These are phyloP conservation scores for Columba livia DNA, from an alignment of 2,113 vertebrate species.

Conservation along the genomic window DNA sequence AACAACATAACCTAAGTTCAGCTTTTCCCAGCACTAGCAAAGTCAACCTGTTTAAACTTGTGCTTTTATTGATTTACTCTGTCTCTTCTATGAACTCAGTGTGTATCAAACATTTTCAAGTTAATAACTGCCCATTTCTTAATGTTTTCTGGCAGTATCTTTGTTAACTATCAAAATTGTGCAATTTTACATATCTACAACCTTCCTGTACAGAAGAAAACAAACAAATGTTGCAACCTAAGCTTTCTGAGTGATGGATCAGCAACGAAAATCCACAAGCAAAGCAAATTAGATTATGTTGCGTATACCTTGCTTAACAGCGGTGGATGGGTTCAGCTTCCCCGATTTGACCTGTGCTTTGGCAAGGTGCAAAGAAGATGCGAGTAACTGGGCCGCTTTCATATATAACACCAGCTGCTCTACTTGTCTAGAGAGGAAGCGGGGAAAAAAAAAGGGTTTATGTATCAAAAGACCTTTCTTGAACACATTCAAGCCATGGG, in stretches of 20 bases:
- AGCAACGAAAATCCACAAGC: not conserved
- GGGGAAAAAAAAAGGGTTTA: not conserved
- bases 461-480: not conserved
- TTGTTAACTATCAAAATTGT: not conserved
- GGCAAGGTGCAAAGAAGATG: constrained; percentile 93
- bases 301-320: constrained; percentile 91
- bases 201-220: not conserved
- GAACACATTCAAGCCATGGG: not conserved
- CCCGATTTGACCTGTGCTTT: constrained; percentile 95
- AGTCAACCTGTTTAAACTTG: not conserved
- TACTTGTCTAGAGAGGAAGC: constrained; percentile 81
- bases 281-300: not conserved
- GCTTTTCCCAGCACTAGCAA: not conserved
- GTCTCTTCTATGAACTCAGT: not conserved
- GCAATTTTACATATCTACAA: not conserved
- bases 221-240: not conserved
- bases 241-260: not conserved
- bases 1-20: not conserved
- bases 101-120: not conserved
- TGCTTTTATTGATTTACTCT: not conserved
- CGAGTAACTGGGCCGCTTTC: constrained; percentile 94
- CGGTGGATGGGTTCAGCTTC: constrained; percentile 92
- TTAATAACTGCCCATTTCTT: not conserved
- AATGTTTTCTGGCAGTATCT: not conserved
- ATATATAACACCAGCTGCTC: constrained; percentile 96